Evolutionary conservation across 2,888 invertebrate species (phyloP), one percentile per base, ranked within the genome.

Genomic region (Dicyrtoma fusca): DNA sequence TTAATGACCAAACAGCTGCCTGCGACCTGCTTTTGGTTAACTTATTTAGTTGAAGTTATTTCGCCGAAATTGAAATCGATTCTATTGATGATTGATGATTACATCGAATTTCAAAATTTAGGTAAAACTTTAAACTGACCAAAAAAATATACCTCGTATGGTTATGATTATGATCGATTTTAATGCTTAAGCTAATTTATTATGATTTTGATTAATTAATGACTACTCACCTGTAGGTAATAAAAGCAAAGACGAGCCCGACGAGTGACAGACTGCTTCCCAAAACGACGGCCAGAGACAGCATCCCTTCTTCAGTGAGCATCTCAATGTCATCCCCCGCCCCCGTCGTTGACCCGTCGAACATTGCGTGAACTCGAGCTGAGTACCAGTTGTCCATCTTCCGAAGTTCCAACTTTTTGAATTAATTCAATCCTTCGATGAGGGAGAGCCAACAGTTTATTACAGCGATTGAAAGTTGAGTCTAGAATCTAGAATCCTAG

Each of bases 211-310:
- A 45, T 45, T 8, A 55, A 21, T 21, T 55, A 21, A 55, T 3
- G 25, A 25, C 14, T 57, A 44, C 61, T 85, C 83, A 89, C 89
- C 89, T 89, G 85, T 89, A 89, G 1, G 89, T 89, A 80, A 89
- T 89, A 84, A 89, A 89, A 75, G 89, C 89, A 82, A 89, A 89
- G 61, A 89, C 89, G 55, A 89, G 85, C 21, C 88, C 89, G 44
- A 89, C 89, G 69, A 89, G 84, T 45, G 89, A 89, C 59, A 89
- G 84, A 81, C 89, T 89, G 81, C 89, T 89, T 45, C 89, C 88
- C 13, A 89, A 84, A 10, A 89, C 88, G 59, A 89, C 89, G 77
- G 89, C 85, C 59, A 89, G 84, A 13, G 89, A 89, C 63, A 90
- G 84, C 71, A 88, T 85, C 75, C 88, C 87, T 77, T 88, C 88